These are phyloP conservation scores for Plutella xylostella DNA, from an alignment of 2,888 invertebrate genomes.

Conservation along the genomic window DNA sequence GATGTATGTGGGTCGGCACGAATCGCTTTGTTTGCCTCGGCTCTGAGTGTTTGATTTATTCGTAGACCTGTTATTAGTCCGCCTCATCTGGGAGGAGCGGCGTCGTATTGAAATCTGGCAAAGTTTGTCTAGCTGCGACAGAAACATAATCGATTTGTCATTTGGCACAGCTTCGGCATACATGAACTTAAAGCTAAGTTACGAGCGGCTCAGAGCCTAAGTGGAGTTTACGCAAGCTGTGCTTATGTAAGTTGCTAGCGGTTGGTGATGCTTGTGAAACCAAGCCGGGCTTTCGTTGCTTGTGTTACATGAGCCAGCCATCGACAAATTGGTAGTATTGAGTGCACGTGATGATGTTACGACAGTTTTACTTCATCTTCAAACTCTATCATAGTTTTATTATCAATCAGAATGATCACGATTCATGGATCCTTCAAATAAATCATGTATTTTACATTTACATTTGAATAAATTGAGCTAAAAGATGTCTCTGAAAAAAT, in stretches of 20 bases:
- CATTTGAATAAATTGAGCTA: too few relatives aligned
- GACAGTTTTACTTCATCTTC: constrained; percentile 15
- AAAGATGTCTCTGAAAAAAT: too few relatives aligned
- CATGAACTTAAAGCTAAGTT: constrained; percentile 55
- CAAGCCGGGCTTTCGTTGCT: constrained; percentile 43
- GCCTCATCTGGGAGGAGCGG: not conserved
- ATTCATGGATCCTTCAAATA: too few relatives aligned
- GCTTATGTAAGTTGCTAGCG: constrained; percentile 48
- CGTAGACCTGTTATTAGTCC: constrained; percentile 7
- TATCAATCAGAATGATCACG: too few relatives aligned
- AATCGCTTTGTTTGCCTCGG: constrained; percentile 42
- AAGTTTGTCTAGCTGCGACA: not conserved
- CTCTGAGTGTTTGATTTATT: constrained; percentile 25
- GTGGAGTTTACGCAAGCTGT: constrained; percentile 27
- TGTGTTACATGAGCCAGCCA: constrained; percentile 33
- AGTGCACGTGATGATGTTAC: constrained; percentile 27
- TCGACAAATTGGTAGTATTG: constrained; percentile 42
- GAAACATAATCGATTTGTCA: constrained; percentile 36
- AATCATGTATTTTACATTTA: too few relatives aligned
- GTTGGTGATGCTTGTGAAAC: constrained; percentile 57
- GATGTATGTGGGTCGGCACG: constrained; percentile 48
- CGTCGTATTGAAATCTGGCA: not conserved
- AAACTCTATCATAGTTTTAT: too few relatives aligned
- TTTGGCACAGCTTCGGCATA: constrained; percentile 38
- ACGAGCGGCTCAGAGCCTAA: constrained; percentile 44